Base-by-base conservation (phyloP, 2,888 invertebrate genomes). In the Netelia fuscicornis region DNA sequence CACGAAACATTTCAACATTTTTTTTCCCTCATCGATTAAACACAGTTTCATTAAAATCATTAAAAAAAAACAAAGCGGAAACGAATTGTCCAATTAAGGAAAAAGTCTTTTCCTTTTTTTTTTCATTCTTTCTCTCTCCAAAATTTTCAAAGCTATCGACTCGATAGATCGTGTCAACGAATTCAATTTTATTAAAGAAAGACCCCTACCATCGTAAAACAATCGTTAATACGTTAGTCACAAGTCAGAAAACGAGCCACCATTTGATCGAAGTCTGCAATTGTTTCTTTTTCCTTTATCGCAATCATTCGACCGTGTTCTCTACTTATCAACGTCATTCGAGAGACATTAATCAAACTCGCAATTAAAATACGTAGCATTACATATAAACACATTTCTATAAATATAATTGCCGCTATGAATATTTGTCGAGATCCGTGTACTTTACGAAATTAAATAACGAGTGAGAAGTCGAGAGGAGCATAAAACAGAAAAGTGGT, bases 171-270 rank as follows among this genome's bases (percentile, higher is more conserved):
- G 3, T 30, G 5, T 30, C 2, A 30, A 30, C 30, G 30, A 30
- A 30, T 30, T 5, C 30, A 30, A 5, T 30, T 5, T 30, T 30
- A 30, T 30, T 3, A 30, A 30, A 30, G 3, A 30, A 30, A 30
- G n/a, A 10, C 17, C 25, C 56, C 20, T 23, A 79, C 65, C 71
- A 71, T 79, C 54, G 42, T 71, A 71, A 79, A 54, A 79, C 64
- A 0, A 64, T 79, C 79, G 25, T 71, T 70, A 68, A 54, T 62
- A 62, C 11, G 2, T 56, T 20, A 48, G 13, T 48, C 11, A 25
- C 25, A 25, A 30, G 30, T 30, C 0, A 48, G 17, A 60, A 60
- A 58, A 37, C 58, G 37, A 72, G 42, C 72, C 23, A 58, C 58
- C 42, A 42, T 17, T 42, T 56, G 58, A 20, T n/a, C 23, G 8